Evolutionary conservation across 2,797 vertebrate species (phyloP).

Genomic region (Bucorvus abyssinicus): DNA sequence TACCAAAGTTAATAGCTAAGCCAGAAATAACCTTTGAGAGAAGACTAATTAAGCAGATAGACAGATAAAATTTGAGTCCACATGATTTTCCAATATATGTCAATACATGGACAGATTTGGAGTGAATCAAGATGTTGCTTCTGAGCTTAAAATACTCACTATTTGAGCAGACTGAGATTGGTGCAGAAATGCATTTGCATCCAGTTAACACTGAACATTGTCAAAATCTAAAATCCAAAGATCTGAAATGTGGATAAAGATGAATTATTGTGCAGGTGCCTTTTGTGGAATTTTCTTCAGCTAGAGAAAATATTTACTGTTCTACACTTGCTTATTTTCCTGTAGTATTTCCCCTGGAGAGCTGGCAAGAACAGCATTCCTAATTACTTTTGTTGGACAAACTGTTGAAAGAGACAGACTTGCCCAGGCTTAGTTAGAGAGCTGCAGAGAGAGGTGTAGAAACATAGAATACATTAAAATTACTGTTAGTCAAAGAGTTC

Average conservation of each 20-base stretch:
- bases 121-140: not conserved
- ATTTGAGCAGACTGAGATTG: not conserved
- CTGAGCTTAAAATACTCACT: not conserved
- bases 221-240: not conserved
- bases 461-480: not conserved
- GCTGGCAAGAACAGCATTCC: not conserved
- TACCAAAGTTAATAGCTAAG: not conserved
- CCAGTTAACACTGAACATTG: not conserved
- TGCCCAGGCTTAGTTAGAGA: not conserved
- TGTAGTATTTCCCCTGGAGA: not conserved
- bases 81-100: not conserved
- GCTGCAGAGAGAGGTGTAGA: not conserved
- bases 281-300: not conserved
- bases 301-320: not conserved
- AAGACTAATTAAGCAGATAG: not conserved
- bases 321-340: not conserved
- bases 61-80: not conserved
- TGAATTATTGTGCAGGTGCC: not conserved
- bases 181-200: not conserved
- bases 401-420: not conserved
- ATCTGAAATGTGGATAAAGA: not conserved
- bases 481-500: not conserved
- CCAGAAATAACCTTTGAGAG: not conserved
- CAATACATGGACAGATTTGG: not conserved
- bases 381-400: conserved; percentile 10